Conservation (phyloP, 1,140 invertebrate species). For the Spodoptera frugiperda region DNA sequence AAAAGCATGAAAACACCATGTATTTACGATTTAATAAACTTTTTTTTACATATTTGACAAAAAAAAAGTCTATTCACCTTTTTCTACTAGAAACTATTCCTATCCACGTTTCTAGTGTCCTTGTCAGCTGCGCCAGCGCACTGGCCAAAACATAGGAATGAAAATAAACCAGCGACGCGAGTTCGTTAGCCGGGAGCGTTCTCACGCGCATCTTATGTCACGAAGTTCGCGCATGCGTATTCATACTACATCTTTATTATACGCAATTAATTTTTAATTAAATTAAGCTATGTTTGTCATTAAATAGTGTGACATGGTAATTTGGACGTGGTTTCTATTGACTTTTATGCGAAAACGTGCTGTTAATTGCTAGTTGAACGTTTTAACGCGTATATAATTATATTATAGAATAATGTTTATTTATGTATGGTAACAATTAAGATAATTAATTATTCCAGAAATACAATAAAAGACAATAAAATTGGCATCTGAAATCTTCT, state of each 20-base stretch:
- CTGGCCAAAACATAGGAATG: slow-evolving; percentile 74
- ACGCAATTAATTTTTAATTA: slow-evolving; percentile 4
- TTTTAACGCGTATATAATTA: background rate
- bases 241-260: slow-evolving; percentile 23
- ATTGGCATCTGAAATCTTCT: too few relatives aligned
- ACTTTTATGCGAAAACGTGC: background rate
- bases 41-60: too few relatives aligned
- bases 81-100: background rate
- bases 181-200: slow-evolving; percentile 73
- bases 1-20: too few relatives aligned
- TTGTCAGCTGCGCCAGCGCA: slow-evolving; percentile 48
- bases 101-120: slow-evolving; percentile 21
- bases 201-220: slow-evolving; percentile 71
- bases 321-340: too few relatives aligned
- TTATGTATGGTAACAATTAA: too few relatives aligned
- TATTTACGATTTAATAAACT: too few relatives aligned
- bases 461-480: too few relatives aligned
- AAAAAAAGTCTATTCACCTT: too few relatives aligned
- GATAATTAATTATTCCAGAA: too few relatives aligned
- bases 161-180: slow-evolving; percentile 70
- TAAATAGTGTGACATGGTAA: slow-evolving; percentile 4
- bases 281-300: background rate
- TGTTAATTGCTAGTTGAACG: background rate
- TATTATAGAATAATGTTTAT: background rate
- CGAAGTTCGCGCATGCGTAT: slow-evolving; percentile 56